A percentile compares a stretch with the other conserved stretches of the same genome.
Evolutionary conservation across 2,113 vertebrate genomes (phyloP).

Genomic region (Anoplopoma fimbria): DNA sequence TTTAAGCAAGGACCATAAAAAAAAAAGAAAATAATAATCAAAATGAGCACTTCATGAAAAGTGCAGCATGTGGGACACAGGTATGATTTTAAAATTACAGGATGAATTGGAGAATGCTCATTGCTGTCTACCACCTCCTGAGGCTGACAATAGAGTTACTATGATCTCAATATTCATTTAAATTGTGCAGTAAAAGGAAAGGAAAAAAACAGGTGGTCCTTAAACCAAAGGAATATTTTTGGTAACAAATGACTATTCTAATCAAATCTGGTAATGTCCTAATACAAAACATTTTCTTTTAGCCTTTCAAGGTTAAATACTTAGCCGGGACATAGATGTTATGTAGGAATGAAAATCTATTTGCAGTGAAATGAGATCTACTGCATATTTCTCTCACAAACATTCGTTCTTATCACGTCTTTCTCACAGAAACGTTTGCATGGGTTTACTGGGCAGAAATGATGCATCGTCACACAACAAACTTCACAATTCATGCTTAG

Average conservation of each 20-base stretch:
- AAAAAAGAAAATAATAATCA: too few relatives aligned
- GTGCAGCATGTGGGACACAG: constrained; percentile 20
- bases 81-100: constrained; percentile 20
- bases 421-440: constrained; percentile 9
- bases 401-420: constrained; percentile 12
- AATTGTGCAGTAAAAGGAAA: background rate
- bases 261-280: constrained; percentile 1
- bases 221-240: constrained; percentile 52
- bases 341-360: constrained; percentile 15
- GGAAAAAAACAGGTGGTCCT: constrained; percentile 38
- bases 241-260: constrained; percentile 37
- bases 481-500: constrained; percentile 35
- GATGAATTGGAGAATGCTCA: background rate
- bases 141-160: constrained; percentile 16
- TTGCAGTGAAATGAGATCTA: constrained; percentile 30
- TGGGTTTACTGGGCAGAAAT: constrained; percentile 22
- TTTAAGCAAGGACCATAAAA: constrained; percentile 63
- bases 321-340: constrained; percentile 24
- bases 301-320: constrained; percentile 47
- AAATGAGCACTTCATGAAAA: constrained; percentile 53
- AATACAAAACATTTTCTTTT: constrained; percentile 23
- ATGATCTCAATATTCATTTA: constrained; percentile 3
- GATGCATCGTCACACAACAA: constrained; percentile 34
- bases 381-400: constrained; percentile 28
- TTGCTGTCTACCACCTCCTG: background rate